Percentiles rank a stretch among this genome's conserved stretches.
Conservation (phyloP, 2,113 vertebrate species). For the Antechinus flavipes region DNA sequence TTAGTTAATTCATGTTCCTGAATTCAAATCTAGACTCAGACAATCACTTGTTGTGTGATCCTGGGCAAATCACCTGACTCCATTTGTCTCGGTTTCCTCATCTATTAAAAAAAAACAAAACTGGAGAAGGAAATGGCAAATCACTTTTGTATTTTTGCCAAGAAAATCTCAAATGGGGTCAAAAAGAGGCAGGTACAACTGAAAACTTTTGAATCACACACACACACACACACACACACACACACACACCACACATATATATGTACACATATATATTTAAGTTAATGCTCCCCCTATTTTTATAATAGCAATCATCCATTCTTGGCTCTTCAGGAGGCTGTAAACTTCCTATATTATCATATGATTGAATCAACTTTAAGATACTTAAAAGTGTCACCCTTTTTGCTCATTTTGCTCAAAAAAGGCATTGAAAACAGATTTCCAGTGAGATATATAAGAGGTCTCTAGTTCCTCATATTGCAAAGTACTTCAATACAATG, state of each 20-base stretch:
- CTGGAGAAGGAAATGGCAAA: neutral
- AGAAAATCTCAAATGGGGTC: neutral
- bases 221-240: too few relatives aligned
- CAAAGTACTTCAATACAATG: constrained; percentile 1
- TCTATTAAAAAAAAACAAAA: neutral
- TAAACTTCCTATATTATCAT: neutral
- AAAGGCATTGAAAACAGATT: constrained; percentile 42
- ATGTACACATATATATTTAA: neutral
- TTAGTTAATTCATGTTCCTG: neutral
- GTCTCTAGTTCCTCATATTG: neutral
- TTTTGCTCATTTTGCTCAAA: constrained; percentile 7
- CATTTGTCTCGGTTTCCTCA: neutral
- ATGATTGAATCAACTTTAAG: constrained; percentile 18
- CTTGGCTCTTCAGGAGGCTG: neutral
- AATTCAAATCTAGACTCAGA: neutral
- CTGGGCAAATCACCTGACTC: neutral
- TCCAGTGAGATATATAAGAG: neutral
- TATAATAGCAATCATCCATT: constrained; percentile 24
- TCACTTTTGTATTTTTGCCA: neutral
- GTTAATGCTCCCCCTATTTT: constrained; percentile 13
- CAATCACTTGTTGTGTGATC: neutral
- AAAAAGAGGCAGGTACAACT: neutral
- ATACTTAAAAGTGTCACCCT: neutral
- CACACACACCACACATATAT: too few relatives aligned
- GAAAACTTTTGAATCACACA: neutral